Evolutionary conservation across 1,140 invertebrate species (phyloP).

Genomic region (Cydia amplana): DNA sequence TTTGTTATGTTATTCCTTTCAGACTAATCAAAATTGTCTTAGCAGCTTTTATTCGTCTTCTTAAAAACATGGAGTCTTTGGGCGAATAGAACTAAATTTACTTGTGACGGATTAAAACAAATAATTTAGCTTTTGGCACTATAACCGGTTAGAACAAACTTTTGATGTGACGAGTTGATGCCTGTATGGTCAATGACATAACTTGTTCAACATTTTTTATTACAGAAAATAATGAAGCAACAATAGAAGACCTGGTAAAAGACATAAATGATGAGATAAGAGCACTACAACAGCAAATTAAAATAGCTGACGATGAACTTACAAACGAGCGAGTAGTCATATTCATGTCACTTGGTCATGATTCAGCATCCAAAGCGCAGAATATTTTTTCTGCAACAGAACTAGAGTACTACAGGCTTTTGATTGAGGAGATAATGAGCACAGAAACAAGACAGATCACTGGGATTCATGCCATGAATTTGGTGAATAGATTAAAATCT

Average conservation of each 20-base stretch:
- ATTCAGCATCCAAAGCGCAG: conserved; percentile 66
- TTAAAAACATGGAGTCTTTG: too few relatives aligned
- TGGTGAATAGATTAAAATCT: conserved; percentile 54
- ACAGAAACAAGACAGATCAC: conserved; percentile 64
- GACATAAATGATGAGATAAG: conserved; percentile 64
- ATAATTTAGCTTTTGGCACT: too few relatives aligned
- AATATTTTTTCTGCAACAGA: conserved; percentile 57
- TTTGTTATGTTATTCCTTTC: too few relatives aligned
- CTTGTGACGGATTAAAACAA: too few relatives aligned
- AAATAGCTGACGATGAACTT: conserved; percentile 63
- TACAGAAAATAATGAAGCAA: conserved; percentile 45
- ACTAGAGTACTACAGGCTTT: conserved; percentile 63
- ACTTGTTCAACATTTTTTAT: conserved; percentile 32
- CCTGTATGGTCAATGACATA: too few relatives aligned
- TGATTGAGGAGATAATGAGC: conserved; percentile 66
- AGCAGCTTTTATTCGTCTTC: too few relatives aligned
- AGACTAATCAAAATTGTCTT: too few relatives aligned
- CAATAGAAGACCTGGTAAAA: conserved; percentile 55
- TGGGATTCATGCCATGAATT: conserved; percentile 61
- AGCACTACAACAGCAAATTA: conserved; percentile 62
- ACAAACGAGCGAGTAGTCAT: conserved; percentile 60
- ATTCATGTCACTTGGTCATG: conserved; percentile 63
- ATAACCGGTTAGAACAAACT: too few relatives aligned
- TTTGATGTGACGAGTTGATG: too few relatives aligned
- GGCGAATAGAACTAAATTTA: too few relatives aligned